Evolutionary conservation across 2,797 vertebrate species (phyloP).

Genomic region (Dendrocincla tyrannina): DNA sequence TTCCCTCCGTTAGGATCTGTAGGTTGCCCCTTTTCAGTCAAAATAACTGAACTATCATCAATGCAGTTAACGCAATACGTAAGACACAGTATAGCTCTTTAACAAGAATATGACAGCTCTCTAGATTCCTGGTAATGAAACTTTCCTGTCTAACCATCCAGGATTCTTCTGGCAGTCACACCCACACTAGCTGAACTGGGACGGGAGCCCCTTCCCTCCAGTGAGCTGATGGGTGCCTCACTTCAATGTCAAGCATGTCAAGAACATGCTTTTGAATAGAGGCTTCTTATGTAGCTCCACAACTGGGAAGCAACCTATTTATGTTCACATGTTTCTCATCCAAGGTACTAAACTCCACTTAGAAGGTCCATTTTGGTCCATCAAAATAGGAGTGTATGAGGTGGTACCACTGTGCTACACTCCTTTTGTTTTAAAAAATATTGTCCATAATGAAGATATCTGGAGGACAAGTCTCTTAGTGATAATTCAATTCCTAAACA

Average conservation of each 20-base stretch:
- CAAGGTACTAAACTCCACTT: not conserved
- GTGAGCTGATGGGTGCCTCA: not conserved
- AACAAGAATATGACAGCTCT: not conserved
- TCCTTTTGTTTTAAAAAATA: not conserved
- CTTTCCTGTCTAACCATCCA: not conserved
- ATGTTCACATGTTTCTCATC: not conserved
- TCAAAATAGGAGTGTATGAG: not conserved
- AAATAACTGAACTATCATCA: not conserved
- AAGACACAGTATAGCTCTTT: not conserved
- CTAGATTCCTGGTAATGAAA: not conserved
- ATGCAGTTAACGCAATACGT: not conserved
- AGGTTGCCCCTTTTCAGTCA: not conserved
- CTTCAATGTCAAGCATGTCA: not conserved
- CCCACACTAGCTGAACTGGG: too few relatives aligned
- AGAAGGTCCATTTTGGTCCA: not conserved
- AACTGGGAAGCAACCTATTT: not conserved
- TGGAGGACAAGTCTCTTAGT: not conserved
- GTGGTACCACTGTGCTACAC: not conserved
- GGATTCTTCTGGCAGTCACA: not conserved
- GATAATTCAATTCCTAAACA: not conserved
- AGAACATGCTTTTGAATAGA: not conserved
- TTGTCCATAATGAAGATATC: not conserved
- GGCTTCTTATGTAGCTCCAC: not conserved
- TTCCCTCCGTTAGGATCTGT: not conserved
- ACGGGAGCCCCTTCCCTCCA: not conserved